Evolutionary conservation across 1,140 invertebrate genomes (phyloP).

Genomic region (Drosophila repleta): DNA sequence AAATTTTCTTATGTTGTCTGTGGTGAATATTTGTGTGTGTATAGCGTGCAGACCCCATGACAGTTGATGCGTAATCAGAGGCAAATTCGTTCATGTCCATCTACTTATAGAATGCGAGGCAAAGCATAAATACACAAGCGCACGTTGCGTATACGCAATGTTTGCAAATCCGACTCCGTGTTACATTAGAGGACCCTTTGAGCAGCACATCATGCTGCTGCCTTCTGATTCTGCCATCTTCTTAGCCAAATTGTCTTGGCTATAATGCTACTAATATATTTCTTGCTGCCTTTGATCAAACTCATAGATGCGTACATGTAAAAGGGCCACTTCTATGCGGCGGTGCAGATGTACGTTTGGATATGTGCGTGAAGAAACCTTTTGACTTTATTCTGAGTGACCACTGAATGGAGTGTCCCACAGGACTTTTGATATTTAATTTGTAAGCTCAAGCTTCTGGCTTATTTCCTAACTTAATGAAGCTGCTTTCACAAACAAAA

Average conservation of each 20-base stretch:
- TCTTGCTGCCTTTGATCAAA: conserved; percentile 68
- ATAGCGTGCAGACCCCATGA: conserved; percentile 29
- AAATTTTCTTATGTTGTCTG: conserved; percentile 8
- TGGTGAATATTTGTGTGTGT: conserved; percentile 1
- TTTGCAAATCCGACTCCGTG: conserved; percentile 75
- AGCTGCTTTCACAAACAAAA: conserved; percentile 21
- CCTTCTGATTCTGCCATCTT: conserved; percentile 45
- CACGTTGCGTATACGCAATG: conserved; percentile 58
- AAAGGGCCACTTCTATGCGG: conserved; percentile 9
- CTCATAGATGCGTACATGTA: conserved; percentile 22
- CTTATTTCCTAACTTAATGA: conserved; percentile 20
- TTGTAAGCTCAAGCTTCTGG: conserved; percentile 44
- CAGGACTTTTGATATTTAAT: conserved; percentile 41
- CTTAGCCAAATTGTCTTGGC: conserved; percentile 67
- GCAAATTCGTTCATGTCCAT: conserved; percentile 66
- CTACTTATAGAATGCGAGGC: conserved; percentile 37
- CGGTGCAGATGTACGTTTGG: neutral
- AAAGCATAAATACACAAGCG: conserved; percentile 15
- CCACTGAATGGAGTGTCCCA: conserved; percentile 12
- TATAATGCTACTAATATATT: conserved; percentile 78
- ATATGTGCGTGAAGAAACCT: conserved; percentile 1
- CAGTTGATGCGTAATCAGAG: conserved; percentile 75
- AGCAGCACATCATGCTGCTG: conserved; percentile 17
- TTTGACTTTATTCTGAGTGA: conserved; percentile 27
- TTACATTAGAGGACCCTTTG: conserved; percentile 56